A percentile compares a stretch with the other conserved stretches of the same genome.
Conservation (phyloP, 1,140 invertebrate genomes). For the Eupeodes corollae region DNA sequence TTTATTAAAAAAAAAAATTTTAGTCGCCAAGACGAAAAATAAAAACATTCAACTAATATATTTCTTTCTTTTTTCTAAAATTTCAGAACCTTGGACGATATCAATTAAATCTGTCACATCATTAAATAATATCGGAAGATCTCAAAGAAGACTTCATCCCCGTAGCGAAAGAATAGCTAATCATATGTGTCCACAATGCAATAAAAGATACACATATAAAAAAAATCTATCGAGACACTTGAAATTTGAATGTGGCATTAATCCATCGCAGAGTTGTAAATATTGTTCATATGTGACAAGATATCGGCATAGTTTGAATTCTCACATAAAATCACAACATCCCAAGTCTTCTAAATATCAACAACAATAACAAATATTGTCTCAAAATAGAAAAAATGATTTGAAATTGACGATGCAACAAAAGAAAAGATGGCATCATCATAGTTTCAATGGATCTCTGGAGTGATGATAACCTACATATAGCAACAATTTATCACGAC, state of each 20-base stretch:
- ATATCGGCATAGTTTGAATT: constrained; percentile 44
- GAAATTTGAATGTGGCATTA: constrained; percentile 45
- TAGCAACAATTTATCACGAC: too few species aligned
- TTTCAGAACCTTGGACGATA: constrained; percentile 28
- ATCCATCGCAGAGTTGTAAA: constrained; percentile 46
- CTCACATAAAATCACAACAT: constrained; percentile 38
- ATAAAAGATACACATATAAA: constrained; percentile 47
- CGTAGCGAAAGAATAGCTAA: not conserved
- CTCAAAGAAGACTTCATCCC: not conserved
- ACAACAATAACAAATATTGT: not conserved
- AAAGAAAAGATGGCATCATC: too few species aligned
- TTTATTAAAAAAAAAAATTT: too few species aligned
- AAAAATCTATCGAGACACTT: constrained; percentile 45
- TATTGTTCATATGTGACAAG: constrained; percentile 45
- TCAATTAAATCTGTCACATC: constrained; percentile 31
- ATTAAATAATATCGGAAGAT: constrained; percentile 16
- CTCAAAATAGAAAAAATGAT: too few species aligned
- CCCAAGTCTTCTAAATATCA: constrained; percentile 11
- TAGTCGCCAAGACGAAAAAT: too few species aligned
- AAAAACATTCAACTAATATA: constrained; percentile 18
- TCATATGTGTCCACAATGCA: constrained; percentile 43
- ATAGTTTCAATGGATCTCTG: too few species aligned
- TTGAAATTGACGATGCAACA: too few species aligned
- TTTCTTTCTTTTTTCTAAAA: constrained; percentile 19
- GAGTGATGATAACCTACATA: too few species aligned